A percentile compares a stretch with the other conserved stretches of the same genome.
phyloP scores from a whole-genome alignment of 2,113 vertebrate genomes.

The Hippocampus zosterae region DNA sequence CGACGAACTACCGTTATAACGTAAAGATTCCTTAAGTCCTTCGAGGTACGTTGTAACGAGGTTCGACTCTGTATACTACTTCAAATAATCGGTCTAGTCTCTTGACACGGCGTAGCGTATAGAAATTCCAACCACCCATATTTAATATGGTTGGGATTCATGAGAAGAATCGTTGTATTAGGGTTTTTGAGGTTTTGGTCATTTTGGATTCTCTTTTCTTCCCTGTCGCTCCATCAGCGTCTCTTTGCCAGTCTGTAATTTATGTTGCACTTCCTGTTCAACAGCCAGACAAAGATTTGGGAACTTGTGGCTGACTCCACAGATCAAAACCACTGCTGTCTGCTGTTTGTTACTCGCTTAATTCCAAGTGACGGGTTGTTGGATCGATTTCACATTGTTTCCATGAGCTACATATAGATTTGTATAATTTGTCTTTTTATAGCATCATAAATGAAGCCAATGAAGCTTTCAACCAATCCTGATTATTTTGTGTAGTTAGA shows the following conservation, averaged over 20 bases:
- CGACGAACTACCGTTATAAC: too few relatives aligned
- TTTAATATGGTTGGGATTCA: background rate
- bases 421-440: background rate
- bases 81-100: background rate
- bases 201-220: background rate
- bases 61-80: too few relatives aligned
- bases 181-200: conserved; percentile 9
- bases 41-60: too few relatives aligned
- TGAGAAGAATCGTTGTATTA: background rate
- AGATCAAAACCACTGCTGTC: conserved; percentile 36
- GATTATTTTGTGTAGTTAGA: background rate
- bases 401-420: background rate
- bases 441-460: background rate
- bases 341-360: conserved; percentile 24
- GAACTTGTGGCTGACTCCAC: conserved; percentile 25
- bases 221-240: conserved; percentile 12
- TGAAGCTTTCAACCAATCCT: background rate
- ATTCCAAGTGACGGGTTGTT: conserved; percentile 27
- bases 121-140: background rate
- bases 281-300: conserved; percentile 29
- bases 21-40: too few relatives aligned
- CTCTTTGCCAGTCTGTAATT: conserved; percentile 6
- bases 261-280: conserved; percentile 20
- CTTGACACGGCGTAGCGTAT: background rate
- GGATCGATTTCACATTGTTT: conserved; percentile 13